Evolutionary conservation across 2,888 invertebrate species (phyloP), one percentile per base, ranked within the genome.

Genomic region (Ennomos quercinarius): DNA sequence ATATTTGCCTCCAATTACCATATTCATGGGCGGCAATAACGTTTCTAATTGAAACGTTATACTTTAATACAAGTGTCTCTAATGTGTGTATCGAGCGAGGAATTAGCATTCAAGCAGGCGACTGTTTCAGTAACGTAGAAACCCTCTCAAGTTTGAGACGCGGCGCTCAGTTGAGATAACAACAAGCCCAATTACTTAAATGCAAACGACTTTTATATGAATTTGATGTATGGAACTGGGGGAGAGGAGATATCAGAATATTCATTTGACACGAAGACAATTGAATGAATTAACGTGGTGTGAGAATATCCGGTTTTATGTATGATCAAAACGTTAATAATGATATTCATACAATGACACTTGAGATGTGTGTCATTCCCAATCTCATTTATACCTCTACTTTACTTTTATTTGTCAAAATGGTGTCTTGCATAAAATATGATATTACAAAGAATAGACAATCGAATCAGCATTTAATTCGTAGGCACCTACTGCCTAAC

Each of bases 81-180:
- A 72, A 73, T 69, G 69, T 68, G 69, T 71, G 71, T 72, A 70
- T 70, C 60, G 67, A 70, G 71, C 70, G 67, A 55, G 58, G 66
- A 66, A 76, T 78, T 76, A 76, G 66, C 71, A 78, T 78, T 71
- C 70, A 72, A 73, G 69, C 71, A 69, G 64, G 71, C 71, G 72
- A 72, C 62, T 71, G 71, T 71, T 72, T 70, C 72, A 76, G 72
- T 71, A 69, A 73, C 69, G 68, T 70, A 73, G 67, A 68, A 73
- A 73, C 70, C 68, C 63, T 71, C 71, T 61, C 60, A 55, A 71
- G 67, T 70, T 67, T 70, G 68, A 70, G 70, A 68, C 66, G 63
- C 42, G 43, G 70, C 68, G 72, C 71, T 72, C 68, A 69, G 64
- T 61, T 50, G 68, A 78, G 78, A 78, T 77, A 77, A 76, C 64